Evolutionary conservation across 2,113 vertebrate species (phyloP).

Genomic region (Phyllostomus hastatus): DNA sequence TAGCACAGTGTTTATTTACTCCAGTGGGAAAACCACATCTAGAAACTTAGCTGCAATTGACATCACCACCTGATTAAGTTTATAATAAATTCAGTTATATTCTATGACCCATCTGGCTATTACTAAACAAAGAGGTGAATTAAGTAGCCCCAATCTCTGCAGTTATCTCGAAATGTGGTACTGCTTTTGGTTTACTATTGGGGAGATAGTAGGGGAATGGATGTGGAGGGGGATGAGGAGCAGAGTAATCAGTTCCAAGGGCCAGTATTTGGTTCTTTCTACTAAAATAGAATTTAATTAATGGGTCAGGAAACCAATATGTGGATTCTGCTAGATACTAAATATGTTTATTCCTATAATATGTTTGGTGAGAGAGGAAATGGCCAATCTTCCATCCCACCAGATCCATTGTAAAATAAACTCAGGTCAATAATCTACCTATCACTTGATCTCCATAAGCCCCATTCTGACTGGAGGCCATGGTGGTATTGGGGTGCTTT

Average conservation of each 20-base stretch:
- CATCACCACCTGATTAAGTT: background rate
- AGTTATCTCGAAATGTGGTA: background rate
- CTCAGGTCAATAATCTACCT: background rate
- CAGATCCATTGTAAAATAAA: background rate
- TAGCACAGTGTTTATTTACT: background rate
- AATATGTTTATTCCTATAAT: background rate
- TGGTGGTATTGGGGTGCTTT: background rate
- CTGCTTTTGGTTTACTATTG: background rate
- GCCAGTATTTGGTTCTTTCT: background rate
- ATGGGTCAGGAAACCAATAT: background rate
- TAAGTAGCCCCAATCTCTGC: background rate
- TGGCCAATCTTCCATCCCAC: background rate
- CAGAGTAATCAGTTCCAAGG: background rate
- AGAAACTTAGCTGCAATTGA: background rate
- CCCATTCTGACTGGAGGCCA: background rate
- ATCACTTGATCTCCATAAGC: background rate
- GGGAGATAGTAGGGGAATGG: background rate
- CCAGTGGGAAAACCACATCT: background rate
- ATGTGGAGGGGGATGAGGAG: fast-evolving
- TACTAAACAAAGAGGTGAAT: background rate
- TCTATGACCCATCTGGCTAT: background rate
- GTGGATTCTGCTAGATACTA: background rate
- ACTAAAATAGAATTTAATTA: background rate
- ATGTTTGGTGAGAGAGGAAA: background rate
- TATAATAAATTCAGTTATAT: background rate